Percentiles rank a stretch among this genome's conserved stretches.
Conservation (phyloP, 1,140 invertebrate species). For the Triops cancriformis region DNA sequence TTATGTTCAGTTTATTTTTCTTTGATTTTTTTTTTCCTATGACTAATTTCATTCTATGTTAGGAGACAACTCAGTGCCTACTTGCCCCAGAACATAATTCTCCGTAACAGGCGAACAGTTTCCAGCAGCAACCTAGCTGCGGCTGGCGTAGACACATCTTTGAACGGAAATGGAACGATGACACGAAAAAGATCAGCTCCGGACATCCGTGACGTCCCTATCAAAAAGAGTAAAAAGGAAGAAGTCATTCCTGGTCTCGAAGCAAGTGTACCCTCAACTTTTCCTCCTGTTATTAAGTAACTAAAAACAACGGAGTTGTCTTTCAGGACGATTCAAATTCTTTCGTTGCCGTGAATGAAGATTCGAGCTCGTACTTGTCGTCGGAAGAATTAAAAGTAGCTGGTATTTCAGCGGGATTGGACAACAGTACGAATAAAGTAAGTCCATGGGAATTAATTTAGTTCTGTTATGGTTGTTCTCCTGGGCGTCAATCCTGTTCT, state of each 20-base stretch:
- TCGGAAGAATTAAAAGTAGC: background rate
- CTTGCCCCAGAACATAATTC: background rate
- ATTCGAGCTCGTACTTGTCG: background rate
- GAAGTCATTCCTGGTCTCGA: background rate
- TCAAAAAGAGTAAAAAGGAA: background rate
- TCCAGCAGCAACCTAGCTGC: background rate
- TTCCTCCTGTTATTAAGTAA: background rate
- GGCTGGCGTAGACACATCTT: background rate
- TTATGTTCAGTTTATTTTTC: too few relatives aligned
- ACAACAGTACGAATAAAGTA: background rate
- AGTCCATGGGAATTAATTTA: background rate
- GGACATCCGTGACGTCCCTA: background rate
- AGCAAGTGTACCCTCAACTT: background rate
- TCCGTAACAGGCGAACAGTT: background rate
- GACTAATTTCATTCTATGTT: too few relatives aligned
- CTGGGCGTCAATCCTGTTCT: background rate
- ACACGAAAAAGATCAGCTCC: background rate
- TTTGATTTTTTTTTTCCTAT: too few relatives aligned
- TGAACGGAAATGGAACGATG: background rate
- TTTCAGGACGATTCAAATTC: background rate
- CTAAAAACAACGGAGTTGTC: background rate
- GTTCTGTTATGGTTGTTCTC: background rate
- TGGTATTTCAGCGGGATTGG: background rate
- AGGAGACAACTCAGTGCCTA: background rate
- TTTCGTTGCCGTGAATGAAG: background rate